These are phyloP conservation scores for Rhinatrema bivittatum DNA, from an alignment of 2,797 vertebrate genomes.

Conservation along the genomic window DNA sequence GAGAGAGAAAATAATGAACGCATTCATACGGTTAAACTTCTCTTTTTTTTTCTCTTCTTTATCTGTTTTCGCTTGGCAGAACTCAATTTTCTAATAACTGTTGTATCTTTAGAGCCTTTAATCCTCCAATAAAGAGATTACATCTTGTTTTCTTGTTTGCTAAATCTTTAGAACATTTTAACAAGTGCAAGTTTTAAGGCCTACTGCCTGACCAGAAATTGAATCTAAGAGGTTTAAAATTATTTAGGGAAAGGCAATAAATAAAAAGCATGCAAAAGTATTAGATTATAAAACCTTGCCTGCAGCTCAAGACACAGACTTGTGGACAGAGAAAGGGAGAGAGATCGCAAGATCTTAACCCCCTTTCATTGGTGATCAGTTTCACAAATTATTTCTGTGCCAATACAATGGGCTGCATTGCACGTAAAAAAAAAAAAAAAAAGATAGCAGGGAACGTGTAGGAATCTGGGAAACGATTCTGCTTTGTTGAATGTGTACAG, in stretches of 20 bases:
- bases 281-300: not conserved
- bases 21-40: not conserved
- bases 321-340: too few species aligned
- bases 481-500: too few species aligned
- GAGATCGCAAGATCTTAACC: too few species aligned
- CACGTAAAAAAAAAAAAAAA: too few species aligned
- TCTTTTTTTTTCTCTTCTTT: not conserved
- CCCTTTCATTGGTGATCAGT: too few species aligned
- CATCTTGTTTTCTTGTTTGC: not conserved
- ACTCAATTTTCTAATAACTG: not conserved
- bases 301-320: slow-evolving; percentile 7
- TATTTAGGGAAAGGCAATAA: not conserved
- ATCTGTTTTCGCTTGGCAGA: not conserved
- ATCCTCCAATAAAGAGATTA: not conserved
- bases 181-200: not conserved
- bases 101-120: not conserved
- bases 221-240: not conserved
- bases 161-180: slow-evolving; percentile 1
- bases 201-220: not conserved
- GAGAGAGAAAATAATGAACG: not conserved
- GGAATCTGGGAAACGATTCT: too few species aligned
- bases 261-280: not conserved
- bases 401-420: too few species aligned
- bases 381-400: too few species aligned
- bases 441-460: too few species aligned